Base-by-base conservation (phyloP, 2,797 vertebrate genomes). In the Sylvilagus floridanus region DNA sequence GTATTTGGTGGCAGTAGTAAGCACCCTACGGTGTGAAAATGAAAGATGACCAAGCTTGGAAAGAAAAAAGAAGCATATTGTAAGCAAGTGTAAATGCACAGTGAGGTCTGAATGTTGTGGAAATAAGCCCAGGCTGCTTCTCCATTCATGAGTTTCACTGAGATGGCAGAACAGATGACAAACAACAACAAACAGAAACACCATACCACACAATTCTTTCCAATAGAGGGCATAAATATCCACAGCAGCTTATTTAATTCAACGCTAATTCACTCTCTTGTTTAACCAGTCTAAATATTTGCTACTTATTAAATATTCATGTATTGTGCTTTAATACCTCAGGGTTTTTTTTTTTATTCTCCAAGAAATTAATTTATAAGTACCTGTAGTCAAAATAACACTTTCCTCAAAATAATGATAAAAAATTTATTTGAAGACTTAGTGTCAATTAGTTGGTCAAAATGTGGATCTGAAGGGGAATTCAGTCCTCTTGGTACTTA, bases 61-160 rank as follows among this genome's bases (percentile, higher is more conserved):
- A 92, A 89, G 94, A 81, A 96, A 89, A 96, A 72, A 93, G 83
- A 92, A 93, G 93, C 94, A 96, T 93, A 96, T 92, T 97, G 97
- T 94, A 88, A 97, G 93, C 81, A 92, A 95, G 89, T 78, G 66
- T 66, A 92, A 91, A 95, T 72, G 89, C 92, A 91, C 81, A 89
- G 90, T 81, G 47, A 97, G 96, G 93, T 93, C 96, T 96, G 95
- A 85, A 66, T 88, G 86, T 78, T 95, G 95, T 93, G 87, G 94
- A 96, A 97, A 97, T 93, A 93, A 96, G 96, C 95, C 95, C 79
- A 94, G 90, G 86, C 94, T 92, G 85, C 93, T 95, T 97, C 96
- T 95, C 88, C 54, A 87, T 75, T 91, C 92, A 73, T 78, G 86
- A 96, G 91, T 91, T 94, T 91, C 93, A 79, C 89, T 42, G 90